These are phyloP conservation scores for Lottia scabra DNA, from an alignment of 2,888 invertebrate species.

Conservation along the genomic window DNA sequence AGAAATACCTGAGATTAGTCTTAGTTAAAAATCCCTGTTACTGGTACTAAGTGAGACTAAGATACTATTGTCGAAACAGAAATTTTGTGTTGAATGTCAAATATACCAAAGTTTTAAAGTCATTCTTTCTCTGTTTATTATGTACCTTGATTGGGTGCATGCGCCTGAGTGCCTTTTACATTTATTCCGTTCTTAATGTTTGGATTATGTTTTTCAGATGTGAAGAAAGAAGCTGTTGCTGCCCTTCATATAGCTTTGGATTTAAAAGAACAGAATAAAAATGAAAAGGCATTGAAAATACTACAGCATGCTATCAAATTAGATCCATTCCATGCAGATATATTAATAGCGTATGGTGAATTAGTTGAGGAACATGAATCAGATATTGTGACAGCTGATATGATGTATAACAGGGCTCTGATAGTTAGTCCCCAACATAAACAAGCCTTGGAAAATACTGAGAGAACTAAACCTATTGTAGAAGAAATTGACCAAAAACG, in stretches of 20 bases:
- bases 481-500: constrained; percentile 88
- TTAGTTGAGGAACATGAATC: constrained; percentile 87
- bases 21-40: no score
- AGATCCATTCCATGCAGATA: constrained; percentile 91
- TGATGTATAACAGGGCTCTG: constrained; percentile 85
- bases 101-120: no score
- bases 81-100: no score
- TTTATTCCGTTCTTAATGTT: no score
- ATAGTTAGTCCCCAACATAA: constrained; percentile 84
- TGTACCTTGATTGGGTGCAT: no score
- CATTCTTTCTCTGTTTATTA: no score
- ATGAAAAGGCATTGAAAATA: constrained; percentile 80
- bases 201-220: constrained; percentile 60
- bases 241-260: constrained; percentile 87
- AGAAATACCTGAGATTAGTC: no score
- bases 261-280: constrained; percentile 84
- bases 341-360: constrained; percentile 92
- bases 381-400: constrained; percentile 90
- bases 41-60: no score
- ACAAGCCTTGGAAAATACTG: constrained; percentile 75
- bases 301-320: constrained; percentile 88
- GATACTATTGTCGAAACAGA: no score
- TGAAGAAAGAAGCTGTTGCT: constrained; percentile 82
- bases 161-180: no score
- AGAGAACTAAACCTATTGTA: constrained; percentile 85